Evolutionary conservation across 2,888 invertebrate genomes (phyloP), one percentile per base, ranked within the genome.

Genomic region (Arrhopalites spinosus): DNA sequence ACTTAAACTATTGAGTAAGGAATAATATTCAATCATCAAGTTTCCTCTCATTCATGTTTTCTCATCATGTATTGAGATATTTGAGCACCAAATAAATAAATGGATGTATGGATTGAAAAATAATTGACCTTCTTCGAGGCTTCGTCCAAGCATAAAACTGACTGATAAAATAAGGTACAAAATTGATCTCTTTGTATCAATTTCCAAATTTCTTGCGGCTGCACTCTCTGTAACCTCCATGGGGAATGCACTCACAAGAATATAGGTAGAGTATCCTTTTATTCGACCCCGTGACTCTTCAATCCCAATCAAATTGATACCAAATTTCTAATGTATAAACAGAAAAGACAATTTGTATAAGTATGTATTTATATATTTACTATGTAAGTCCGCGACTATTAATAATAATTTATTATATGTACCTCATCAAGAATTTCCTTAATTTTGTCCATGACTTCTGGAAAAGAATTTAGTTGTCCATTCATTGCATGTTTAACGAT

Each of bases 71-170:
- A n/a, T n/a, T 25, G 25, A 47, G 47, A 59, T 25, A 2, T 20
- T n/a, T n/a, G n/a, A n/a, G n/a, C n/a, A n/a, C n/a, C n/a, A n/a
- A n/a, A n/a, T n/a, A n/a, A n/a, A n/a, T n/a, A n/a, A n/a, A n/a
- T n/a, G n/a, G n/a, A n/a, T n/a, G n/a, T n/a, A n/a, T n/a, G n/a
- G n/a, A n/a, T n/a, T 11, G 59, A 59, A 59, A n/a, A 1, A 11
- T n/a, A 25, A 23, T n/a, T 59, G 1, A 82, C 81, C 81, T 80
- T 82, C 81, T 17, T 81, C 81, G n/a, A 82, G 74, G 1, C 75
- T 30, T 3, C 76, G 56, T 17, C 77, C 77, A 2, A 78, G 72
- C 81, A 81, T 81, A 53, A 80, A 81, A 30, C 75, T 79, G 5
- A 77, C 64, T 11, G 77, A 17, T 3, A 82, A 67, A 25, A 79